Base-by-base conservation (phyloP, 2,797 vertebrate species). In the Ambastaia sidthimunki region DNA sequence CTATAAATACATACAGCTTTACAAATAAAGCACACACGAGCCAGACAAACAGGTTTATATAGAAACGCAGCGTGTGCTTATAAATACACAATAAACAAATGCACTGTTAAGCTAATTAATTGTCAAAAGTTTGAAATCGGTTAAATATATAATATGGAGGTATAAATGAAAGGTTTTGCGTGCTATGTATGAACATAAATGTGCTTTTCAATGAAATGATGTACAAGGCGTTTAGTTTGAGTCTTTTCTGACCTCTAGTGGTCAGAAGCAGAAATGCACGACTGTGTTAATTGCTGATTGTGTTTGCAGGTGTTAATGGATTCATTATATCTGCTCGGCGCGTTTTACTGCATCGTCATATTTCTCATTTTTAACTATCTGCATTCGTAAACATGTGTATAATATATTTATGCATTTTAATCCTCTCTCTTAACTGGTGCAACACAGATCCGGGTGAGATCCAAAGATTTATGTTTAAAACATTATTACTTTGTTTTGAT, bases 201-300 rank as follows among this genome's bases (percentile, higher is more conserved):
- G 3, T 23, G 10, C 10, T 13, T 59, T 23, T 23, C n/a, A 12
- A 2, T 4, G 1, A 25, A 11, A 11, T 2, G 12, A 16, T 7
- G 4, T 11, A 0, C 4, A 11, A 28, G 12, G 31, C 54, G 1
- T 37, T 65, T 10, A 21, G 10, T 28, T 19, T 13, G 34, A n/a
- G 5, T 19, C 21, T 52, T 28, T 76, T 60, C 66, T 62, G 82
- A 6, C 82, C 68, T 66, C 78, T 71, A n/a, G 68, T 7, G 82
- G 77, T 7, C 7, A 34, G 18, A 2, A 4, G 3, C 19, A 2
- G 48, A 59, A 19, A 19, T 66, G 16, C 66, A 3, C 1, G n/a
- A 6, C 4, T 44, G 13, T 0, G 16, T n/a, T 78, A 78, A 72
- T 70, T 62, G 44, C 69, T 79, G 50, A 72, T 79, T 79, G 69